Evolutionary conservation across 2,113 vertebrate genomes (phyloP), one percentile per base, ranked within the genome.

Genomic region (Caracal caracal): DNA sequence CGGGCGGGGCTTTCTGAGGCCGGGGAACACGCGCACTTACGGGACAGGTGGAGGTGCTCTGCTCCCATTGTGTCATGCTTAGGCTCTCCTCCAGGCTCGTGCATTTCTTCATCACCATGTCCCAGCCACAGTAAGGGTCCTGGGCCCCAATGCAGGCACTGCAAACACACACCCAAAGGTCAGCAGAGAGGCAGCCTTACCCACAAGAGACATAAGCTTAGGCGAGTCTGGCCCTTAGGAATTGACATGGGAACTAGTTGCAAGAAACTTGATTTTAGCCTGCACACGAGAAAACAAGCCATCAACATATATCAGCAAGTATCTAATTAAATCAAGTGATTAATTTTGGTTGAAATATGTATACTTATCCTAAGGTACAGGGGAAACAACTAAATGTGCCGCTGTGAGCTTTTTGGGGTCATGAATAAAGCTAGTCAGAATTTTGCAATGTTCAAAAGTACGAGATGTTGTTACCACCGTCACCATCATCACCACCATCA

Each of bases 121-220:
- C 99, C 99, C 99, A 99, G 88, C 99, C 99, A 76, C 99, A 99
- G 78, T 99, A 99, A 0, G 99, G 99, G 98, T 99, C 99, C 93
- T 99, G 99, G 86, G 99, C 99, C 84, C 99, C 99, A 37, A 99
- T 98, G 93, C 99, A 99, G 35, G 99, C 97, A 79, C 99, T 99
- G 98, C 61, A 93, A 97, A 97, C 63, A 90, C 66, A 98, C 94
- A 96, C 0, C 83, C 76, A 90, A 92, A 95, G 49, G 40, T 97
- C 80, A 98, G 9, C 5, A 49, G 37, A 89, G 49, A 78, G 73
- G 30, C 10, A 19, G 16, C n/a, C 16, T 49, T 30, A 2, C 30
- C n/a, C 7, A 9, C 20, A 8, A 16, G 9, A 35, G 40, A 16
- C 0, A 11, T 9, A 11, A 51, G 51, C 17, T 22, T 16, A 28